Conservation (phyloP, 2,113 vertebrate species). For the Larimichthys polyactis region DNA sequence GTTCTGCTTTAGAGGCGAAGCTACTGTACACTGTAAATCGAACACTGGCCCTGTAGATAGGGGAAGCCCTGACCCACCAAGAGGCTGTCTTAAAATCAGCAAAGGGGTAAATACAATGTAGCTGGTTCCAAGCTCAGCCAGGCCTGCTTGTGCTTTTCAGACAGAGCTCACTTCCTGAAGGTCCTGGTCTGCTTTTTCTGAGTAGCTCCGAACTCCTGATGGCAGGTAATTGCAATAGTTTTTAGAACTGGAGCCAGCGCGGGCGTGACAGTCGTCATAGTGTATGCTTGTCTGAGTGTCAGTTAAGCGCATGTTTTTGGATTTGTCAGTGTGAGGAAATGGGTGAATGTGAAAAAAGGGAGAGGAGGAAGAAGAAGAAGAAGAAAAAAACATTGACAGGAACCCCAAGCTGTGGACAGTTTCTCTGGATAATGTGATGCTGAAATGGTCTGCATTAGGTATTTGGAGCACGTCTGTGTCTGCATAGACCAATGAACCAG, state of each 20-base stretch:
- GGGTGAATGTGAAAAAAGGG: not conserved
- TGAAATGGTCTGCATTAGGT: constrained; percentile 50
- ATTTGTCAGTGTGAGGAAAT: constrained; percentile 29
- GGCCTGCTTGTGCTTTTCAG: constrained; percentile 3
- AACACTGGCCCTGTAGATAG: not conserved
- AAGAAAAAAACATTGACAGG: not conserved
- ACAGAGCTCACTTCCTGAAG: constrained; percentile 14
- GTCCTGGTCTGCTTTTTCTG: constrained; percentile 20
- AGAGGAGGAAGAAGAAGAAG: not conserved
- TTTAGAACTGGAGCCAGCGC: constrained; percentile 27
- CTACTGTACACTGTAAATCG: not conserved
- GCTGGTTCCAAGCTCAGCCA: constrained; percentile 1
- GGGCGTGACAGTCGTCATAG: constrained; percentile 46
- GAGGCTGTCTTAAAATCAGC: not conserved
- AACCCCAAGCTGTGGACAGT: constrained; percentile 23
- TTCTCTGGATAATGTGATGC: constrained; percentile 58
- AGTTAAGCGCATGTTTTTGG: constrained; percentile 27
- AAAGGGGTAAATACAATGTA: constrained; percentile 28
- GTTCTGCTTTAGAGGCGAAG: not conserved
- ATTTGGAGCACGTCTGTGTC: constrained; percentile 59
- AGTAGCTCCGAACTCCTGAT: constrained; percentile 34
- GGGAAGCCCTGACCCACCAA: not conserved
- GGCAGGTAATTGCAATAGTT: constrained; percentile 49
- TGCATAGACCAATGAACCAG: constrained; percentile 57
- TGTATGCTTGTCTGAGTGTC: constrained; percentile 23